Evolutionary conservation across 2,888 invertebrate genomes (phyloP).

Genomic region (Diabrotica balteata): DNA sequence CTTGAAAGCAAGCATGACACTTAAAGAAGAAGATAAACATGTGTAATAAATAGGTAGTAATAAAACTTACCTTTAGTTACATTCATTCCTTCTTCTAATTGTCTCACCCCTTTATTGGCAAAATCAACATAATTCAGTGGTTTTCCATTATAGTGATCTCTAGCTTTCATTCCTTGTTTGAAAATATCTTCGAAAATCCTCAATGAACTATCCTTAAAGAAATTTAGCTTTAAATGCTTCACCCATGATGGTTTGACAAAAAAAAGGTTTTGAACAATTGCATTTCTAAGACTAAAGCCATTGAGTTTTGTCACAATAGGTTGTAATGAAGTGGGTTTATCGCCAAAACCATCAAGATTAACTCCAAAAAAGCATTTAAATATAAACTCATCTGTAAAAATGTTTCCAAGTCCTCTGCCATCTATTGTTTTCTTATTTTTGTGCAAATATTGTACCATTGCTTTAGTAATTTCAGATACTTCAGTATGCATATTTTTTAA

Average conservation of each 20-base stretch:
- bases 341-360: constrained; percentile 54
- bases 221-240: constrained; percentile 44
- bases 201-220: constrained; percentile 44
- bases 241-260: constrained; percentile 46
- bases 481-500: constrained; percentile 63
- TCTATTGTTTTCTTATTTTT: constrained; percentile 38
- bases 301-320: constrained; percentile 40
- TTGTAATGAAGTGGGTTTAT: constrained; percentile 46
- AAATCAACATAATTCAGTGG: constrained; percentile 67
- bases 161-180: constrained; percentile 44
- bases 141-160: constrained; percentile 44
- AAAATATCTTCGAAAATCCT: constrained; percentile 49
- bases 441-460: constrained; percentile 7
- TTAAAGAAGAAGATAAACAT: too few relatives aligned
- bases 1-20: too few relatives aligned
- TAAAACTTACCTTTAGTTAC: too few relatives aligned
- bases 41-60: too few relatives aligned
- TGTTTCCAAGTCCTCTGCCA: constrained; percentile 52
- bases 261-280: constrained; percentile 44
- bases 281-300: constrained; percentile 45
- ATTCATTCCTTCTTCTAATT: too few relatives aligned
- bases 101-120: constrained; percentile 6
- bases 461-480: constrained; percentile 45
- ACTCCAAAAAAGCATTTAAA: constrained; percentile 60
- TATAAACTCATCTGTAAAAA: constrained; percentile 60